Evolutionary conservation across 1,140 invertebrate species (phyloP).

Genomic region (Drosophila orena): DNA sequence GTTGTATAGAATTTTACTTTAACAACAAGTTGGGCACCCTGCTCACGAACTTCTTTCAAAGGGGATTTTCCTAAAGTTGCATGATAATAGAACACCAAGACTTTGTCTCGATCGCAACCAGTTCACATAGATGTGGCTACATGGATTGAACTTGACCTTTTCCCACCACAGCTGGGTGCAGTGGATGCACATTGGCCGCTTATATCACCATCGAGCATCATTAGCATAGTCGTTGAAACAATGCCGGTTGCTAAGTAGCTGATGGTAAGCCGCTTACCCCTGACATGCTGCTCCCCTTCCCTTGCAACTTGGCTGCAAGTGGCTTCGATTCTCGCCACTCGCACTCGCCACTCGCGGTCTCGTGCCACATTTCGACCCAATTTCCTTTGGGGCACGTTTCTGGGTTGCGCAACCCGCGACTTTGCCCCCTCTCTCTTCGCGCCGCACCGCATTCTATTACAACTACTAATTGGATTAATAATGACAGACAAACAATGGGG

Average conservation of each 20-base stretch:
- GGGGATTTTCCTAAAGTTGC: background rate
- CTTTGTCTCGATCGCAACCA: conserved; percentile 2
- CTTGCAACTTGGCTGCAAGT: conserved; percentile 17
- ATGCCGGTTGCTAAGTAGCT: conserved; percentile 23
- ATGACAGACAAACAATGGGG: conserved; percentile 74
- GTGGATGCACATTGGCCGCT: conserved; percentile 25
- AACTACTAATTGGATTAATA: conserved; percentile 75
- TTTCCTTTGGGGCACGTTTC: conserved; percentile 53
- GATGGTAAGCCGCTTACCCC: conserved; percentile 43
- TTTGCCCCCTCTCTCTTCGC: background rate
- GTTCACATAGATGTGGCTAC: background rate
- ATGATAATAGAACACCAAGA: background rate
- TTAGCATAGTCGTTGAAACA: conserved; percentile 33
- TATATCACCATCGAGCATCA: conserved; percentile 42
- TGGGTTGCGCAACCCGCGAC: conserved; percentile 47
- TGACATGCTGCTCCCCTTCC: conserved; percentile 40
- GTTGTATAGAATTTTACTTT: too few relatives aligned
- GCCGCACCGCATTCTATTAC: conserved; percentile 54
- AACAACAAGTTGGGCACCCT: too few relatives aligned
- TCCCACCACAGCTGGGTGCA: conserved; percentile 10
- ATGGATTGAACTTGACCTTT: conserved; percentile 40
- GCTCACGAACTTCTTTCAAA: background rate
- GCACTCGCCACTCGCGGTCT: conserved; percentile 33
- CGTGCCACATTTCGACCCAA: conserved; percentile 48
- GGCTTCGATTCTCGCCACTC: conserved; percentile 37